Percentiles rank a stretch among this genome's conserved stretches.
These are phyloP conservation scores for Ceratosolen fusciceps DNA, from an alignment of 1,140 invertebrate genomes.

Conservation along the genomic window DNA sequence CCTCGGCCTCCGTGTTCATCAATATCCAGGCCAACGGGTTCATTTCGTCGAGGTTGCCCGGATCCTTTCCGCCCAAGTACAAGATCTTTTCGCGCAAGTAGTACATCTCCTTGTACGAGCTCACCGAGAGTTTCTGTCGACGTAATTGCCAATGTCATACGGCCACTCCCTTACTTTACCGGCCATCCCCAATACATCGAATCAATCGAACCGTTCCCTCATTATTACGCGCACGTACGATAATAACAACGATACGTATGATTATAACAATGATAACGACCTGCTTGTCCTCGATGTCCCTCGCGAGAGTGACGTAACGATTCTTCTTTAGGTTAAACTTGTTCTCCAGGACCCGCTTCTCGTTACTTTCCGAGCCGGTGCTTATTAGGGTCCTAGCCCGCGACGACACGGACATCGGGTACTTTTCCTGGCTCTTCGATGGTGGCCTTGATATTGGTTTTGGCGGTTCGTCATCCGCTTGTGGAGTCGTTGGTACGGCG, in stretches of 20 bases:
- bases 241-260: no score
- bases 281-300: conserved; percentile 57
- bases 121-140: conserved; percentile 50
- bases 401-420: neutral
- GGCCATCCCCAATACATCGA: no score
- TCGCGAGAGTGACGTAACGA: conserved; percentile 52
- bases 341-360: conserved; percentile 52
- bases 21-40: neutral
- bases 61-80: conserved; percentile 56
- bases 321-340: conserved; percentile 56
- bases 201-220: no score
- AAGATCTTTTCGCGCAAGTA: conserved; percentile 60
- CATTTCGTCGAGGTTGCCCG: conserved; percentile 56
- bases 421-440: conserved; percentile 22
- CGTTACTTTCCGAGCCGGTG: neutral
- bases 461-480: neutral
- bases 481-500: neutral
- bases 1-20: neutral
- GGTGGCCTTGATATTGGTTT: neutral
- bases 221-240: no score
- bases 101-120: conserved; percentile 55
- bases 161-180: no score
- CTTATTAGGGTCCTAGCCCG: neutral
- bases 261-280: no score
- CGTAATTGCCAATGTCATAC: no score